Conservation (phyloP, 2,797 vertebrate genomes). For the Ptychobarbus kaznakovi region DNA sequence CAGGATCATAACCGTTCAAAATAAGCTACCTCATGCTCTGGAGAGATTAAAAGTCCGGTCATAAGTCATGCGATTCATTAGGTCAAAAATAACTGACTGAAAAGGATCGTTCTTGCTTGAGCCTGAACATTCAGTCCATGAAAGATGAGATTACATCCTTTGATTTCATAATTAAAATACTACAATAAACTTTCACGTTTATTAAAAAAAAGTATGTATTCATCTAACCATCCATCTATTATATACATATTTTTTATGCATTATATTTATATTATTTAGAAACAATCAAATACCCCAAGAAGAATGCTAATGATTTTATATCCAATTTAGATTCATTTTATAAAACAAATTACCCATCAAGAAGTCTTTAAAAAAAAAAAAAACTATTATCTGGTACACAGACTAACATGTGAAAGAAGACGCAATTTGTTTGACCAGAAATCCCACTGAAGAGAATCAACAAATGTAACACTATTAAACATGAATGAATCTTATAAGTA, state of each 20-base stretch:
- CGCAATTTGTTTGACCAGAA: neutral
- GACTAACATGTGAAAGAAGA: neutral
- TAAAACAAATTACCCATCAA: neutral
- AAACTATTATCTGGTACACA: neutral
- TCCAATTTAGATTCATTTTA: neutral
- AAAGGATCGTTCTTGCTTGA: neutral
- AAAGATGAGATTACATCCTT: conserved; percentile 20
- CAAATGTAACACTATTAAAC: neutral
- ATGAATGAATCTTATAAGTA: conserved; percentile 20
- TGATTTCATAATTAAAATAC: neutral
- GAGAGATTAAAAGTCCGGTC: conserved; percentile 43
- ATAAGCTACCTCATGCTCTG: conserved; percentile 44
- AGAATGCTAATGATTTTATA: neutral
- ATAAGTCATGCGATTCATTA: conserved; percentile 50
- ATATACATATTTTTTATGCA: neutral
- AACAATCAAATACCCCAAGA: neutral
- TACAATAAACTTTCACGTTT: neutral
- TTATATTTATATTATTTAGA: neutral
- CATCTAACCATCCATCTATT: neutral
- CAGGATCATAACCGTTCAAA: conserved; percentile 54
- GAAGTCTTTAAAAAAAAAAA: neutral
- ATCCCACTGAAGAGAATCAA: neutral
- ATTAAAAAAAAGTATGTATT: neutral
- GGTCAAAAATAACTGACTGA: conserved; percentile 24
- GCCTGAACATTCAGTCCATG: neutral